Base-by-base conservation (phyloP, 1,140 invertebrate genomes). In the Ceratina australensis region DNA sequence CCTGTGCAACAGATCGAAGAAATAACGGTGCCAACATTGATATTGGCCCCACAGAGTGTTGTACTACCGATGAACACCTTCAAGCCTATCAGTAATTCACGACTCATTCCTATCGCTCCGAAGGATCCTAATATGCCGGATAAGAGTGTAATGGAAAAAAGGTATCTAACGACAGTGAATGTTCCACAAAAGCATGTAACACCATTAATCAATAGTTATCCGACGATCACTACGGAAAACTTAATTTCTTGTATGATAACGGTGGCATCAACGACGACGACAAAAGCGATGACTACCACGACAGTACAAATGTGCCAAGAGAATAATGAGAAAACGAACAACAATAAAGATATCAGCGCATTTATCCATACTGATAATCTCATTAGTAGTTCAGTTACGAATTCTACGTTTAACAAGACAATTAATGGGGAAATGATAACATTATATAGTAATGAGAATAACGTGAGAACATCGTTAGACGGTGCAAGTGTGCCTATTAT, bases 81-180 rank as follows among this genome's bases (percentile, higher is more conserved):
- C n/a, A 59, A 28, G 16, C 79, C 84, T 3, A 50, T 22, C 47
- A 49, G 61, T 13, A 73, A 42, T 26, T 82, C 84, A 0, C 83
- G 82, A n/a, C 87, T 87, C 54, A 24, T 91, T 24, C 87, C 90
- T 2, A 92, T 91, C 13, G 85, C 85, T 10, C 90, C 91, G 7
- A 89, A 90, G 71, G 64, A 73, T 72, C 0, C 68, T 10, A 26
- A 5, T 47, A 71, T 56, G 18, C 76, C 3, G 15, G 24, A 56
- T 18, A 26, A 64, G 57, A 54, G 56, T 49, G 18, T 72, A 0
- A 12, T 74, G 7, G 78, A 84, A 20, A 78, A 86, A 3, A 18
- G 90, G 16, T 90, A 84, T 71, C 54, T 90, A 2, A 87, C 79
- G 65, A 66, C 88, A 0, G 88, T 91, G 1, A 87, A 85, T 4